These are phyloP conservation scores for Spheniscus humboldti DNA, from an alignment of 2,797 vertebrate genomes.

Conservation along the genomic window DNA sequence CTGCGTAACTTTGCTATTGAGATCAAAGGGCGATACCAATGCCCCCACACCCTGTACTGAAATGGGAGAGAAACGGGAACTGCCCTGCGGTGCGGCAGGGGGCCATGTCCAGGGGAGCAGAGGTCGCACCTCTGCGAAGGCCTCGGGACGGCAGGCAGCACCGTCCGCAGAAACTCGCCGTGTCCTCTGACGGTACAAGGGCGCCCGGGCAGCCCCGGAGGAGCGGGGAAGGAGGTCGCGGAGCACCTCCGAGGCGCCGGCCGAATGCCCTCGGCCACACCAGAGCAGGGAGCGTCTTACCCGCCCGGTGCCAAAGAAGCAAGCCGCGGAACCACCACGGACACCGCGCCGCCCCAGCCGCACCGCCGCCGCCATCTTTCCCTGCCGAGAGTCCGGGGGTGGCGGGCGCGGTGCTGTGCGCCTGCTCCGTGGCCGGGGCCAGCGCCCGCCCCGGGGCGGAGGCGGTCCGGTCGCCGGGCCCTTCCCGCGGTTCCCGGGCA, in stretches of 20 bases:
- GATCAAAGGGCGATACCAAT: neutral
- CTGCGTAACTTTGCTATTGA: fast-evolving
- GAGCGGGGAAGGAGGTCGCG: neutral
- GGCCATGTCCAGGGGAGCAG: fast-evolving
- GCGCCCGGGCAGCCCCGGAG: neutral
- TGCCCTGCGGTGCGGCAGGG: fast-evolving
- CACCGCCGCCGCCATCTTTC: neutral
- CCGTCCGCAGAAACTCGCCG: neutral
- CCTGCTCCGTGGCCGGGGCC: neutral
- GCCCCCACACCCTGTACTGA: fast-evolving
- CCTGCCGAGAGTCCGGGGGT: fast-evolving
- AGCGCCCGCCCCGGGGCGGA: neutral
- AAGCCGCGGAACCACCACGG: fast-evolving
- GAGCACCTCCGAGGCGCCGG: neutral
- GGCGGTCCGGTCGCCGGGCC: neutral
- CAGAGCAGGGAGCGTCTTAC: neutral
- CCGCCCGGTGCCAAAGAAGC: neutral
- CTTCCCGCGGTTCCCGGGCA: fast-evolving
- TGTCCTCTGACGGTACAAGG: neutral
- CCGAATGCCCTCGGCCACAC: neutral
- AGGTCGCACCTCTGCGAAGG: neutral
- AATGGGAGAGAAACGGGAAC: fast-evolving
- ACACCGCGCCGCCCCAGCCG: fast-evolving
- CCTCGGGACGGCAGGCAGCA: neutral
- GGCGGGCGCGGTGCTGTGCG: neutral